phyloP scores from a whole-genome alignment of 2,113 vertebrate species.

The Dendropsophus ebraccatus region DNA sequence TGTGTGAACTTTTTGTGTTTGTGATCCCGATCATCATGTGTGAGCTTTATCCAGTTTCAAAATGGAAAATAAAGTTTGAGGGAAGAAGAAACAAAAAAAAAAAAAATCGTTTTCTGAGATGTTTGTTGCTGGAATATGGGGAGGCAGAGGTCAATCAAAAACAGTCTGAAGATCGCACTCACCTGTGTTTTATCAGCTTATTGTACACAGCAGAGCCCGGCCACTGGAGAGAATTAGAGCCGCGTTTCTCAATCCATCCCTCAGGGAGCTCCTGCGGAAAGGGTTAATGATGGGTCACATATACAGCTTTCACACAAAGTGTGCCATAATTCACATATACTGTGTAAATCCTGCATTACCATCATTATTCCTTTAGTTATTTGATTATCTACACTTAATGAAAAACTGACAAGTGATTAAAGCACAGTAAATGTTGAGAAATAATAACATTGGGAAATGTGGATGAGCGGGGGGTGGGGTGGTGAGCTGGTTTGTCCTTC shows the following conservation, averaged over 20 bases:
- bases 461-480: no score
- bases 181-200: conserved; percentile 1
- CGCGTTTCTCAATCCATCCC: neutral
- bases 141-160: neutral
- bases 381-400: no score
- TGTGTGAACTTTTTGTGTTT: no score
- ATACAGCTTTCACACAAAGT: neutral
- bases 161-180: neutral
- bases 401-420: no score
- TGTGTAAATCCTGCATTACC: no score
- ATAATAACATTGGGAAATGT: neutral
- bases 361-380: no score
- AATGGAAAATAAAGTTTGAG: no score
- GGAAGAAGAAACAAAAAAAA: no score
- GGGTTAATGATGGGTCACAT: neutral
- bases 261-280: neutral
- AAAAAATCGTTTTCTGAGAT: neutral
- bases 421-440: neutral
- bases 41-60: no score
- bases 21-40: no score
- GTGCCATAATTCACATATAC: no score
- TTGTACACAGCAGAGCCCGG: neutral
- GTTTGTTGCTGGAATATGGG: neutral
- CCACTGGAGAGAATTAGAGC: neutral
- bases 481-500: no score